A percentile compares a stretch with the other conserved stretches of the same genome.
These are phyloP conservation scores for Heliconius nattereri DNA, from an alignment of 1,140 invertebrate species.

Conservation along the genomic window DNA sequence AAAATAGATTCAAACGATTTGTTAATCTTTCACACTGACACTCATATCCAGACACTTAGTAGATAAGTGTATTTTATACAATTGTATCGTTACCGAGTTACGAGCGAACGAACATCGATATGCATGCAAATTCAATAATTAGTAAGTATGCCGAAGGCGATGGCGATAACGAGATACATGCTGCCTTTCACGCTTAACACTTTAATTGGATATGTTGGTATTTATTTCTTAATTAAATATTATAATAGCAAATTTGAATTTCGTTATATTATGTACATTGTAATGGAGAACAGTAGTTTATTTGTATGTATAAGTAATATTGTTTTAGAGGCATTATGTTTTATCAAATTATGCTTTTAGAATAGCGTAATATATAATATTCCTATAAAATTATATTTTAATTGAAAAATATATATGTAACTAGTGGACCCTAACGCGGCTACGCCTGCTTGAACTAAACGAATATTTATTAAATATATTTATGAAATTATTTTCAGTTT, in stretches of 20 bases:
- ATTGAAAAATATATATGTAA: too few relatives aligned
- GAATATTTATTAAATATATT: too few relatives aligned
- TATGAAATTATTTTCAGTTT: too few relatives aligned
- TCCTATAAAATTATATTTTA: too few relatives aligned
- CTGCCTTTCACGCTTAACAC: conserved; percentile 34
- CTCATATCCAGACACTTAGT: neutral
- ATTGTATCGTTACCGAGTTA: neutral
- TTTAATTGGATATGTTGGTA: conserved; percentile 38
- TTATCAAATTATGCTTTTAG: neutral
- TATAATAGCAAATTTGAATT: conserved; percentile 24
- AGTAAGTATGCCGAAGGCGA: conserved; percentile 38
- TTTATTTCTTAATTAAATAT: conserved; percentile 29
- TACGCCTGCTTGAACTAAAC: too few relatives aligned
- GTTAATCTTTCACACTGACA: conserved; percentile 16
- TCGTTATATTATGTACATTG: neutral
- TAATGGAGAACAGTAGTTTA: neutral
- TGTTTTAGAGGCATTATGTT: neutral
- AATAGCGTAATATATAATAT: too few relatives aligned
- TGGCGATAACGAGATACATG: conserved; percentile 41
- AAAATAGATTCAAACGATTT: conserved; percentile 26
- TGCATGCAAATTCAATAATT: conserved; percentile 52
- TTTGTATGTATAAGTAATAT: neutral
- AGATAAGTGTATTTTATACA: neutral
- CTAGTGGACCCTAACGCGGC: too few relatives aligned
- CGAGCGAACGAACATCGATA: conserved; percentile 41